These are phyloP conservation scores for Plecotus auritus DNA, from an alignment of 2,113 vertebrate genomes.

Conservation along the genomic window DNA sequence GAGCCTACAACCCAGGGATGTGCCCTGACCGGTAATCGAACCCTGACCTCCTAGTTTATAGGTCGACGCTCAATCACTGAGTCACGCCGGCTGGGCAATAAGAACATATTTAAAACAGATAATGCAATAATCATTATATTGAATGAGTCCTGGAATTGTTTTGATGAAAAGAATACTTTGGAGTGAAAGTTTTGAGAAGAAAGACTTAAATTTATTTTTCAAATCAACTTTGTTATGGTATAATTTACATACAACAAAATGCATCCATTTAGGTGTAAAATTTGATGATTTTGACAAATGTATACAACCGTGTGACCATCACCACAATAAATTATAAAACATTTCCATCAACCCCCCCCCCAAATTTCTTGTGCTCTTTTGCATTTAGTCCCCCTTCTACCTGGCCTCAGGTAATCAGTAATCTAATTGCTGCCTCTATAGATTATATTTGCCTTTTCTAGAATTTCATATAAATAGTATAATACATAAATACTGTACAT, in stretches of 20 bases:
- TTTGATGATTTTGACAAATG: background rate
- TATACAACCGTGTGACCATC: background rate
- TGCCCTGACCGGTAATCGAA: no score
- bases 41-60: no score
- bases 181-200: background rate
- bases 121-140: background rate
- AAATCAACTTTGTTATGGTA: background rate
- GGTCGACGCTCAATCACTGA: no score
- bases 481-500: background rate
- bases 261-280: background rate
- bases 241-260: background rate
- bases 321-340: background rate
- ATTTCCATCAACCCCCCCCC: background rate
- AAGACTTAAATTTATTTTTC: background rate
- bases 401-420: background rate
- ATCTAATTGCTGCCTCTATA: background rate
- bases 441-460: background rate
- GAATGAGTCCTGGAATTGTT: background rate
- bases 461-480: background rate
- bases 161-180: background rate
- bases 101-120: background rate
- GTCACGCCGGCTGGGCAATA: background rate
- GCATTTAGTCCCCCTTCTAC: background rate
- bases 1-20: no score
- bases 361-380: background rate